These are phyloP conservation scores for Tragelaphus imberbis DNA, from an alignment of 2,113 vertebrate genomes.

Conservation along the genomic window DNA sequence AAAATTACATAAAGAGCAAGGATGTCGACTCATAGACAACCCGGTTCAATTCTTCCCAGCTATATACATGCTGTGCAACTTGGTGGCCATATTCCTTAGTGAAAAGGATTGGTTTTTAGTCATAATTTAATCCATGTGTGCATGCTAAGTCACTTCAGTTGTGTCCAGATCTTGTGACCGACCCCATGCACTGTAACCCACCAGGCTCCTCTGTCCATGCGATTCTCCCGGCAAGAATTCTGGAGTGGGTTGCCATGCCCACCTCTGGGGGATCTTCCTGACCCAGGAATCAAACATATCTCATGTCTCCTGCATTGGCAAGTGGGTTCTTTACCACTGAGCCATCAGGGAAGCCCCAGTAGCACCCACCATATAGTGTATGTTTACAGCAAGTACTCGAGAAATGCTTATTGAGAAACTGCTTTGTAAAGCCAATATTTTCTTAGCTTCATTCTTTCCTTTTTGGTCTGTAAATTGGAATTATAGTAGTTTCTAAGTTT, in stretches of 20 bases:
- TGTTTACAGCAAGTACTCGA: neutral
- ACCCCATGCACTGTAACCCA: neutral
- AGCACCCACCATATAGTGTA: neutral
- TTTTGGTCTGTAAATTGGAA: neutral
- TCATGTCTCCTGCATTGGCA: neutral
- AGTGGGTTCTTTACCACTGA: neutral
- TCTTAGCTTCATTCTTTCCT: neutral
- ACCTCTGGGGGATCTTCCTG: neutral
- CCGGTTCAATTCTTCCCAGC: neutral
- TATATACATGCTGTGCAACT: neutral
- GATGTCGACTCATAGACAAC: neutral
- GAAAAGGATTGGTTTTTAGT: neutral
- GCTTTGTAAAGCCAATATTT: neutral
- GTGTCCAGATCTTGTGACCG: neutral
- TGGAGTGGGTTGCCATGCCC: neutral
- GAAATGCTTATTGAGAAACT: neutral
- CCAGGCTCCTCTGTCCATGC: neutral
- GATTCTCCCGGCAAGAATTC: neutral
- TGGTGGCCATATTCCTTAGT: neutral
- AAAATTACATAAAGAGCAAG: neutral
- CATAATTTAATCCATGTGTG: neutral
- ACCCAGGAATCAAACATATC: neutral
- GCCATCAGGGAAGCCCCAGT: neutral
- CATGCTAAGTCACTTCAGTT: neutral
- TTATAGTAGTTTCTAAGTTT: neutral